These are phyloP conservation scores for Myotis planiceps DNA, from an alignment of 2,797 vertebrate species.

Conservation along the genomic window DNA sequence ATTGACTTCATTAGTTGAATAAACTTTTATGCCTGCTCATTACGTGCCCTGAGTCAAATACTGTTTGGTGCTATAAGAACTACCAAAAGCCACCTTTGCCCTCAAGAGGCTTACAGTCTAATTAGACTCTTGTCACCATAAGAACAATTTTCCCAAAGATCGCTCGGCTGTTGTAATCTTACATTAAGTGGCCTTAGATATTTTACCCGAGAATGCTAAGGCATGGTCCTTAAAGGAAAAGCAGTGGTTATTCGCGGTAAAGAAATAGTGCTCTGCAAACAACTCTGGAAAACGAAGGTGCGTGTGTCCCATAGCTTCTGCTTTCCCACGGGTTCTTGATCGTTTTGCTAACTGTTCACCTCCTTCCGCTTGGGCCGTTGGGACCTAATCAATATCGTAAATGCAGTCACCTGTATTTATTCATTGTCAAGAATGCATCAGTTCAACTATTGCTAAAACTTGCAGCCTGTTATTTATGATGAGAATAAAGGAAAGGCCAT, in stretches of 20 bases:
- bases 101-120: constrained; percentile 33
- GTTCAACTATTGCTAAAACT: neutral
- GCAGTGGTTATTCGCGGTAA: neutral
- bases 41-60: neutral
- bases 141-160: neutral
- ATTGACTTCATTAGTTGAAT: neutral
- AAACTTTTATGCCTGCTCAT: neutral
- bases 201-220: neutral
- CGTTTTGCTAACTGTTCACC: neutral
- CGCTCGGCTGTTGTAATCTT: neutral
- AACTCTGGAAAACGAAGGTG: neutral
- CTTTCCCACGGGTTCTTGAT: neutral
- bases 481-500: neutral
- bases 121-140: neutral
- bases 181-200: neutral
- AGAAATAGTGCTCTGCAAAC: neutral
- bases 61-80: neutral
- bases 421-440: neutral
- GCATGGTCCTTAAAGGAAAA: neutral
- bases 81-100: neutral
- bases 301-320: neutral
- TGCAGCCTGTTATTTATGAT: neutral
- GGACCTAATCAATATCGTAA: neutral
- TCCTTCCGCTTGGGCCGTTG: neutral
- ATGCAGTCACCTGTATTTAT: neutral